Evolutionary conservation across 2,113 vertebrate genomes (phyloP).

Genomic region (Rutilus rutilus): DNA sequence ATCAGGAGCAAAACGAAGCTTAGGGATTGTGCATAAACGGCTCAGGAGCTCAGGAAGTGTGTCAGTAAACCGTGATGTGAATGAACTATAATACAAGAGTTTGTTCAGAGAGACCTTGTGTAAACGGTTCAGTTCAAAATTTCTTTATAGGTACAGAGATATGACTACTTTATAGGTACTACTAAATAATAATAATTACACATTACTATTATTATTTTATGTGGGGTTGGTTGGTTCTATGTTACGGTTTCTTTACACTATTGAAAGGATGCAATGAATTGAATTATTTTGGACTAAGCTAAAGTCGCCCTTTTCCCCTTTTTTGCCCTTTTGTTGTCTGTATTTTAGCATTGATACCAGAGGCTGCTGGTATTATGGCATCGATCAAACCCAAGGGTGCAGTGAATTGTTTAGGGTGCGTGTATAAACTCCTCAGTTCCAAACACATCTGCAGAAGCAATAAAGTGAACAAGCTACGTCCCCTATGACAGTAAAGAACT

Average conservation of each 20-base stretch:
- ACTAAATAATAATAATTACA: neutral
- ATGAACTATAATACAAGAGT: neutral
- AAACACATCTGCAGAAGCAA: constrained; percentile 19
- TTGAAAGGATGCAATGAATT: neutral
- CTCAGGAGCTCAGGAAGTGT: neutral
- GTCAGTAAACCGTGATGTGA: neutral
- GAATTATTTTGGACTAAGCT: neutral
- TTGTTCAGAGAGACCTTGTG: neutral
- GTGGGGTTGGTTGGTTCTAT: neutral
- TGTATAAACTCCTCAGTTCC: neutral
- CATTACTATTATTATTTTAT: neutral
- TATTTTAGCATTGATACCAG: neutral
- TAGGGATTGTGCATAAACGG: neutral
- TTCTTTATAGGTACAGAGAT: neutral
- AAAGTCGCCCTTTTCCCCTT: neutral
- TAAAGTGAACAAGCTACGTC: neutral
- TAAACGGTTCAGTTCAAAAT: neutral
- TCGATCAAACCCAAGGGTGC: neutral
- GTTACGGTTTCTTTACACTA: neutral
- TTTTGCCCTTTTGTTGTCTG: neutral
- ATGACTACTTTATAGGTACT: neutral
- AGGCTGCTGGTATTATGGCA: neutral
- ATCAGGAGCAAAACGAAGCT: neutral
- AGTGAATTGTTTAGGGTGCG: neutral
- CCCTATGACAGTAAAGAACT: neutral